These are phyloP conservation scores for Dendrolimus kikuchii DNA, from an alignment of 1,140 invertebrate genomes.

Conservation along the genomic window DNA sequence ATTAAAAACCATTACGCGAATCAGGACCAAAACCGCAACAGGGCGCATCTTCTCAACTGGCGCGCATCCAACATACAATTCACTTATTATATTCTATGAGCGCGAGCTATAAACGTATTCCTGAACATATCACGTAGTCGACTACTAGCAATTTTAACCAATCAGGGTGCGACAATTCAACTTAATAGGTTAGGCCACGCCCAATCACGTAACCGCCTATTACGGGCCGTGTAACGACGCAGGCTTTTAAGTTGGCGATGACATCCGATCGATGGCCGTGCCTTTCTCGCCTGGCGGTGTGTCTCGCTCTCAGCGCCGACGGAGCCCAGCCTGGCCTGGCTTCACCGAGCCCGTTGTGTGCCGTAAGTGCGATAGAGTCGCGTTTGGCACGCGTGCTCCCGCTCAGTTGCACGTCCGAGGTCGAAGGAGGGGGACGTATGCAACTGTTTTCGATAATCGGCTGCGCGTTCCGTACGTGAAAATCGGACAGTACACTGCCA, in stretches of 20 bases:
- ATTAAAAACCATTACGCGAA: slow-evolving; percentile 58
- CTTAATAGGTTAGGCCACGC: slow-evolving; percentile 66
- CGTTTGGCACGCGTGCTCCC: slow-evolving; percentile 60
- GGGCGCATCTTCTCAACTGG: slow-evolving; percentile 42
- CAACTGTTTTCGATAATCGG: slow-evolving; percentile 71
- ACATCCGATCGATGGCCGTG: slow-evolving; percentile 44
- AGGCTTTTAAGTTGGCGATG: slow-evolving; percentile 65
- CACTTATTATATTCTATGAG: slow-evolving; percentile 70
- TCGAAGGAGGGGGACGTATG: slow-evolving; percentile 65
- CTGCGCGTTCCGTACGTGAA: slow-evolving; percentile 68
- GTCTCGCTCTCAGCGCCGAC: background rate
- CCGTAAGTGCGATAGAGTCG: slow-evolving; percentile 59
- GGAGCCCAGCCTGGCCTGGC: slow-evolving; percentile 16
- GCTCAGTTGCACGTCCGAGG: slow-evolving; percentile 67
- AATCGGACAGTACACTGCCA: slow-evolving; percentile 61
- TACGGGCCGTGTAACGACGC: slow-evolving; percentile 67
- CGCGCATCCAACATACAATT: slow-evolving; percentile 60
- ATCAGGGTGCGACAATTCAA: slow-evolving; percentile 69
- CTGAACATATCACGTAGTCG: slow-evolving; percentile 68
- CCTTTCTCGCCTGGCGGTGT: slow-evolving; percentile 10
- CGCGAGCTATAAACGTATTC: slow-evolving; percentile 67
- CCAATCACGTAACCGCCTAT: slow-evolving; percentile 72
- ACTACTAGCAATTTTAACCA: slow-evolving; percentile 70
- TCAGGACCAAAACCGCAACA: slow-evolving; percentile 49
- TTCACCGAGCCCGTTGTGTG: slow-evolving; percentile 40